Evolutionary conservation across 2,888 invertebrate genomes (phyloP), one percentile per base, ranked within the genome.

Genomic region (Hipparchia semele): DNA sequence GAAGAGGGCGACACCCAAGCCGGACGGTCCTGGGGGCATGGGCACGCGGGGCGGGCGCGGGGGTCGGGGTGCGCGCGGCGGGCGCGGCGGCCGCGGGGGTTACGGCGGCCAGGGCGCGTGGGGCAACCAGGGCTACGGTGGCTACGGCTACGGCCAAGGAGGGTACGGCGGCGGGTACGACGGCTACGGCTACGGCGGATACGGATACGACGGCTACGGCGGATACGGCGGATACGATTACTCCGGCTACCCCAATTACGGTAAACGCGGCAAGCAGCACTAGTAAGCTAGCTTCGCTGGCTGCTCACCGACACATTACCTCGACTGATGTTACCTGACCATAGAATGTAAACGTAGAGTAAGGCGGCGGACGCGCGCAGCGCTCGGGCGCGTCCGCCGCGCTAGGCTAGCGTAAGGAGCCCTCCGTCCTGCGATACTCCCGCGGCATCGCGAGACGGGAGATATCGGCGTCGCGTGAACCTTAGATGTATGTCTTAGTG

Each of bases 1-100:
- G 58, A 99, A 99, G 93, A 97, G 98, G 86, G 99, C 99, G 65
- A 98, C 98, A 70, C 98, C 98, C 10, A 98, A 98, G 90, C 97
- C 97, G 2, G 97, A 98, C 81, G 96, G 96, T 33, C 95, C 96
- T 66, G 96, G 96, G 23, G 96, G 96, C 71, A 92, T 95, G 83
- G 94, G 96, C 53, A 95, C 95, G 61, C 96, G 96, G 45, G 96
- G 96, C 0, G 93, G 94, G 0, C 94, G 96, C 13, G 96, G 96
- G 0, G 96, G 49, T 0, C 92, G 96, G 9, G 96, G 96, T 54
- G 95, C 95, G 66, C 95, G 96, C 68, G 96, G 96, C 0, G 95
- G 96, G 5, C 96, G 96, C 81, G 95, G 96, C n/a, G 95, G 96
- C 8, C 95, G 96, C 82, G 96, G 95, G 77, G 95, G 96, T 76